Evolutionary conservation across 2,113 vertebrate genomes (phyloP).

Genomic region (Crotalus tigris): DNA sequence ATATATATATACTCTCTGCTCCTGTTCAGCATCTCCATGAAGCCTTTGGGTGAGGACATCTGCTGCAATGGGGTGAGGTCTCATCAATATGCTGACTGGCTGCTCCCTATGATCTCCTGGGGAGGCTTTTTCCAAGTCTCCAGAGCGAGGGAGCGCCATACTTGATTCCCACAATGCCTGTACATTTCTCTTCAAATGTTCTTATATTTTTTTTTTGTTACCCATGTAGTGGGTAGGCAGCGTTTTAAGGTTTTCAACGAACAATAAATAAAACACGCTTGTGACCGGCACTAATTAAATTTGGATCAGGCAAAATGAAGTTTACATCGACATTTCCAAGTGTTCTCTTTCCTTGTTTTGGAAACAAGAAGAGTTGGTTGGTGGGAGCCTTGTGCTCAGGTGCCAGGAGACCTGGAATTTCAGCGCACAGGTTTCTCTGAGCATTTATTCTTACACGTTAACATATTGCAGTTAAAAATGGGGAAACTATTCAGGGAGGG

Average conservation of each 20-base stretch:
- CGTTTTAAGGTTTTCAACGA: not conserved
- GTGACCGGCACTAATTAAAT: not conserved
- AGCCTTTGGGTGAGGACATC: not conserved
- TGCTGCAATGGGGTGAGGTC: not conserved
- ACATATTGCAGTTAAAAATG: constrained; percentile 24
- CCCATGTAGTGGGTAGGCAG: not conserved
- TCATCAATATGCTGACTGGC: not conserved
- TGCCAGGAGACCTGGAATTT: not conserved
- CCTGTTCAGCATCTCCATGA: not conserved
- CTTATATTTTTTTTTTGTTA: not conserved
- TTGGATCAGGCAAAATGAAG: not conserved
- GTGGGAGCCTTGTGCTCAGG: not conserved
- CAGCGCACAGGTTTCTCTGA: not conserved
- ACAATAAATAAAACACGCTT: not conserved
- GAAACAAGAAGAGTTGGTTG: not conserved
- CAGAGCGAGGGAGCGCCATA: not conserved
- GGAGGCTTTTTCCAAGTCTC: not conserved
- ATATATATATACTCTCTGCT: not conserved
- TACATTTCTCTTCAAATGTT: not conserved
- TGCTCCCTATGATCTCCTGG: not conserved
- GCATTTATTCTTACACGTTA: not conserved
- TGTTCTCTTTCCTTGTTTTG: not conserved
- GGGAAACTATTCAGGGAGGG: not conserved
- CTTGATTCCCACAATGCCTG: not conserved
- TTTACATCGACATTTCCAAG: not conserved